Percentiles rank a stretch among this genome's conserved stretches.
These are phyloP conservation scores for Onchidella celtica DNA, from an alignment of 2,888 invertebrate genomes.

Conservation along the genomic window DNA sequence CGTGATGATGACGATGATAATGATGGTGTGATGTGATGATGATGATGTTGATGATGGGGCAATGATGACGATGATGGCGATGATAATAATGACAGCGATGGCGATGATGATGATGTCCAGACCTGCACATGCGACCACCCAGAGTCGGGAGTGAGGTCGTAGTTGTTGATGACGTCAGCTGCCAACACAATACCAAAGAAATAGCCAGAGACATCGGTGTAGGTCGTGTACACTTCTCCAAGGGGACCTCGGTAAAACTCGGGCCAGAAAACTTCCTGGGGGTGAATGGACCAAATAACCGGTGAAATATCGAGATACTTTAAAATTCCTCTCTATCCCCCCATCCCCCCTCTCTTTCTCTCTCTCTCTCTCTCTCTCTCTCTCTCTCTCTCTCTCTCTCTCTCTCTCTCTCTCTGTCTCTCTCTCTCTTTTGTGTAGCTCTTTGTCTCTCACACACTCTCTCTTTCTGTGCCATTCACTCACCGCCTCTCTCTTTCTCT, in stretches of 20 bases:
- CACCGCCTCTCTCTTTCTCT: too few relatives aligned
- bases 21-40: background rate
- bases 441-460: too few relatives aligned
- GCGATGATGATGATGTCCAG: background rate
- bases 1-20: background rate
- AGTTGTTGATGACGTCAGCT: slow-evolving; percentile 59
- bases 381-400: background rate
- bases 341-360: background rate
- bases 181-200: slow-evolving; percentile 72
- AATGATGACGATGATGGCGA: background rate
- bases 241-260: slow-evolving; percentile 59
- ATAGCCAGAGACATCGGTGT: slow-evolving; percentile 58
- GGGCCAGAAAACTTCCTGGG: too few relatives aligned
- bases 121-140: background rate
- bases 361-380: background rate
- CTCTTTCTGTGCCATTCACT: too few relatives aligned
- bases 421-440: too few relatives aligned
- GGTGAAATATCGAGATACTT: background rate
- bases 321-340: background rate
- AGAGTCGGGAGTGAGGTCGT: slow-evolving; percentile 58
- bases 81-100: background rate
- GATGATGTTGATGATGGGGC: background rate
- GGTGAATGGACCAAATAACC: background rate
- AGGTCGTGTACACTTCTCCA: slow-evolving; percentile 74
- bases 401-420: background rate